Evolutionary conservation across 2,888 invertebrate genomes (phyloP).

Genomic region (Acleris cristana): DNA sequence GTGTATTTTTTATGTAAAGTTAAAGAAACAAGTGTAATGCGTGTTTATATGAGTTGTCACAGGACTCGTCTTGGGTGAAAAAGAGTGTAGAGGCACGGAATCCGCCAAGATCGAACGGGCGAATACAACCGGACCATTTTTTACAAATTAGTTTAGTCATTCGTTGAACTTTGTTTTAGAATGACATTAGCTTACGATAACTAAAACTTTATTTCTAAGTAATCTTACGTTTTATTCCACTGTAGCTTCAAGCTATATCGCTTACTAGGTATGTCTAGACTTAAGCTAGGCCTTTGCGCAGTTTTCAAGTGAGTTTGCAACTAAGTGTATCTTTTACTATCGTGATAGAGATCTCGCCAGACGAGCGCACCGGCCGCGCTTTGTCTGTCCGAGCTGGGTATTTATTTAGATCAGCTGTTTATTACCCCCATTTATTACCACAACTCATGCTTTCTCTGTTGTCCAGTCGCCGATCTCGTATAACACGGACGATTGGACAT

Average conservation of each 20-base stretch:
- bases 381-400: slow-evolving; percentile 47
- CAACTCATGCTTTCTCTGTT: slow-evolving; percentile 59
- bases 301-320: slow-evolving; percentile 7
- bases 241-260: background rate
- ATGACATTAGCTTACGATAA: too few relatives aligned
- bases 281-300: background rate
- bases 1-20: too few relatives aligned
- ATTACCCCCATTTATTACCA: slow-evolving; percentile 56
- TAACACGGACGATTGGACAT: slow-evolving; percentile 44
- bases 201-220: background rate
- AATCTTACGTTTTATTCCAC: background rate
- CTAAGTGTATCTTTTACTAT: slow-evolving; percentile 10
- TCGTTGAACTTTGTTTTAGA: too few relatives aligned
- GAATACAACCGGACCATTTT: too few relatives aligned
- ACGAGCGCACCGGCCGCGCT: slow-evolving; percentile 26
- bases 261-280: background rate
- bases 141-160: too few relatives aligned
- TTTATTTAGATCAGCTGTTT: slow-evolving; percentile 55
- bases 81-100: too few relatives aligned
- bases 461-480: slow-evolving; percentile 47
- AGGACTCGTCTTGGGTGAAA: too few relatives aligned
- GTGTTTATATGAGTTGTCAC: too few relatives aligned
- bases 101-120: too few relatives aligned
- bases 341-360: slow-evolving; percentile 30
- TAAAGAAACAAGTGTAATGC: too few relatives aligned